Base-by-base conservation (phyloP, 2,113 vertebrate species). In the Dicerorhinus sumatrensis region DNA sequence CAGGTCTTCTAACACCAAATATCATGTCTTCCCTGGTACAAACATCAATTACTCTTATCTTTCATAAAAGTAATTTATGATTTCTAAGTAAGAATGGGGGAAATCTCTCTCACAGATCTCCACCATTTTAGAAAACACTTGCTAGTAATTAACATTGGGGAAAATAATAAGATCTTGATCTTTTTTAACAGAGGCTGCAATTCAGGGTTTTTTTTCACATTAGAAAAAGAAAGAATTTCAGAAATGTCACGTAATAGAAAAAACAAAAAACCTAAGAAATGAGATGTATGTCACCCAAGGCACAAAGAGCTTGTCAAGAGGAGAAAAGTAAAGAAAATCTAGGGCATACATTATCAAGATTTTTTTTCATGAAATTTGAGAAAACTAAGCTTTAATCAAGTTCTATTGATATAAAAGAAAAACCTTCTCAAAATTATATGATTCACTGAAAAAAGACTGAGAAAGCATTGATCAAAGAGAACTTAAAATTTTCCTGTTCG, bases 91-190 rank as follows among this genome's bases (percentile, higher is more conserved):
- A 42, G 88, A 58, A 91, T 2, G 25, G 12, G 14, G 51, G 31
- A 76, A 65, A 56, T 79, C 21, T 73, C 14, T 80, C 3, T 62
- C 25, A 65, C 51, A 85, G 23, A 85, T 62, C 7, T 42, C 17
- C 36, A 54, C 67, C n/a, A 80, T 87, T 92, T 92, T 81, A 87
- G 70, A 97, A 96, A 79, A 89, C 6, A 88, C 25, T 79, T 48
- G 1, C 6, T 90, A 79, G 85, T 77, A 81, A 7, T 54, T 84
- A 94, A 84, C 20, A 94, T 0, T 39, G 39, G 21, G 27, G 7
- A 42, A 51, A 20, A 67, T 77, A 58, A 6, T 63, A 94, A 89
- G 6, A 70, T 65, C 65, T 88, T 58, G 23, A 69, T 48, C 14
- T 54, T 91, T 48, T 81, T 42, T 87, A 89, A 91, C 17, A 92